Evolutionary conservation across 1,140 invertebrate genomes (phyloP).

Genomic region (Zaprionus ornatus): DNA sequence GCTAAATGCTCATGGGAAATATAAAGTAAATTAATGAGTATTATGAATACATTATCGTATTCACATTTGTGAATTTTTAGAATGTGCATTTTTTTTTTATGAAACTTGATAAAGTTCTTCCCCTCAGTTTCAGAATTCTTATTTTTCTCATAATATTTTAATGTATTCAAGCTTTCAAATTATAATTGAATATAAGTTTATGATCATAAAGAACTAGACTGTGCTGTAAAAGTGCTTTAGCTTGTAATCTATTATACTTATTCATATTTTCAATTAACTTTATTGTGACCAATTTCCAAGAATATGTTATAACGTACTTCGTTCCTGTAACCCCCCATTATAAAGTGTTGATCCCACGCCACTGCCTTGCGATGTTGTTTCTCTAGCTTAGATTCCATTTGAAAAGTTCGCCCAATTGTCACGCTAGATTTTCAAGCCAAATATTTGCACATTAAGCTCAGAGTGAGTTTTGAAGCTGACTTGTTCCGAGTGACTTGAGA

Average conservation of each 20-base stretch:
- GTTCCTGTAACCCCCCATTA: background rate
- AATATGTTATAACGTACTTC: background rate
- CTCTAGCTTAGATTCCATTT: constrained; percentile 30
- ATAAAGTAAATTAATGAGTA: background rate
- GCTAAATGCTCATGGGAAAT: background rate
- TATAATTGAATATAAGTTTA: background rate
- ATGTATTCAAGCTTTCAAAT: background rate
- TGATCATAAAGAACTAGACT: background rate
- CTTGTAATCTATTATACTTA: no score
- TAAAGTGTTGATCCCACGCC: background rate
- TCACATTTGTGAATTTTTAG: background rate
- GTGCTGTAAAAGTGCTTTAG: no score
- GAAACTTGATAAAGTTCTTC: background rate
- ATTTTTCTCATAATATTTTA: background rate
- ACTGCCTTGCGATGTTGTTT: constrained; percentile 5
- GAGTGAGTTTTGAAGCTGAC: constrained; percentile 45
- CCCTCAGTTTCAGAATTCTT: background rate
- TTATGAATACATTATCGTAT: background rate
- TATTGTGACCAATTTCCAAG: background rate
- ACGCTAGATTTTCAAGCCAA: constrained; percentile 47
- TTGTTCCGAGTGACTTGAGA: constrained; percentile 50
- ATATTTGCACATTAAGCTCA: constrained; percentile 68
- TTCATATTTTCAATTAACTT: background rate
- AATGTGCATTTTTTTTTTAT: background rate
- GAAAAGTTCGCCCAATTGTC: constrained; percentile 37